Evolutionary conservation across 2,888 invertebrate species (phyloP), one percentile per base, ranked within the genome.

Genomic region (Mythimna pallens): DNA sequence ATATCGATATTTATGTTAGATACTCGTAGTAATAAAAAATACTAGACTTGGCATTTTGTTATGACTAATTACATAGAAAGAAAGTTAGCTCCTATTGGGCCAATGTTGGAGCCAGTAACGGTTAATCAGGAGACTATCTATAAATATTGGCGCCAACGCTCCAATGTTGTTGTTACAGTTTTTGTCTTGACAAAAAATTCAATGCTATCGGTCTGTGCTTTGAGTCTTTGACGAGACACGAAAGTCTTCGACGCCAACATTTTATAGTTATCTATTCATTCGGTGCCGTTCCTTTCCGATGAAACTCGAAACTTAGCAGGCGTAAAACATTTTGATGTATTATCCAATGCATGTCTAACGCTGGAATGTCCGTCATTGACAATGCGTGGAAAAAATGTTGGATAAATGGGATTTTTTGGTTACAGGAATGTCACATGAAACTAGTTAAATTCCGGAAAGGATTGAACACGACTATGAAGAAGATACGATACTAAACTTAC

Each of bases 1-100:
- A 68, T 68, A 43, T 75, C 40, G 57, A 66, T 71, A 59, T 74
- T 30, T 70, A 80, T 73, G 62, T 69, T 65, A 12, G 57, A 62
- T 72, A n/a, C n/a, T n/a, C n/a, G n/a, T n/a, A 12, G 69, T 64
- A 65, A 82, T 85, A 81, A 80, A 78, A 82, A 82, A 77, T 70
- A 70, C 57, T 22, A 71, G 58, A 82, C n/a, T 63, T 65, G 54
- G 50, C 62, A 72, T 84, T 83, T 70, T 74, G 65, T 76, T 70
- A 76, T 81, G 73, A 83, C 76, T 83, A 69, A 83, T 74, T 81
- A 79, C 61, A 43, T 36, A 68, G 66, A 73, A 81, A 70, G 84
- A 81, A 74, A 78, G 74, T 80, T 64, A 61, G 25, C 25, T 65
- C 25, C 25, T 36, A 47, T 70, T 75, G 50, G 73, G 17, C 20